Evolutionary conservation across 2,888 invertebrate genomes (phyloP).

Genomic region (Schizaphis graminum): DNA sequence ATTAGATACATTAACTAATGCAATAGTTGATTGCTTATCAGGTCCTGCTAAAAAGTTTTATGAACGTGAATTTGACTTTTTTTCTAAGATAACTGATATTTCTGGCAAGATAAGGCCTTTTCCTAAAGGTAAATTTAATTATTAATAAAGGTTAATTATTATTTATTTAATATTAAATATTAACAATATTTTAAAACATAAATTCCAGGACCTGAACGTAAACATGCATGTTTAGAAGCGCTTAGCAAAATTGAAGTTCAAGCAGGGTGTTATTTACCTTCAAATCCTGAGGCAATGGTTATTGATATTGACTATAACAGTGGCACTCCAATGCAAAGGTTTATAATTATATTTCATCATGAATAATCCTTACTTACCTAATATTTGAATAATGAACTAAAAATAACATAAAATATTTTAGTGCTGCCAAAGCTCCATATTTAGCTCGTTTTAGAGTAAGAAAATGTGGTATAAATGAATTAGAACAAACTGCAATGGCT

Average conservation of each 20-base stretch:
- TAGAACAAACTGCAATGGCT: constrained; percentile 87
- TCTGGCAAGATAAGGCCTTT: constrained; percentile 94
- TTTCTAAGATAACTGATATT: constrained; percentile 95
- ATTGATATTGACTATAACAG: constrained; percentile 97
- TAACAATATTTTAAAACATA: not conserved
- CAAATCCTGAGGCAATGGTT: constrained; percentile 99
- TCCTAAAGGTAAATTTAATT: constrained; percentile 77
- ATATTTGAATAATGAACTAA: not conserved
- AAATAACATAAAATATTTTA: constrained; percentile 69
- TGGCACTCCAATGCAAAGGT: constrained; percentile 97
- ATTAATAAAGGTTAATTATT: not conserved
- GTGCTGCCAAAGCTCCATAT: constrained; percentile 99
- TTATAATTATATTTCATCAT: not conserved
- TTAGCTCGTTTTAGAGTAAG: constrained; percentile 93
- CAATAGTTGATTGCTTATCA: constrained; percentile 86
- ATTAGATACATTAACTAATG: constrained; percentile 81
- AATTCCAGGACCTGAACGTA: constrained; percentile 82
- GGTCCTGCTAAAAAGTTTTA: constrained; percentile 97
- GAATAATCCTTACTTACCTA: not conserved
- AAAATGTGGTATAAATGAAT: constrained; percentile 90
- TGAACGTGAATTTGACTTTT: constrained; percentile 97
- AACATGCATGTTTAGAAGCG: constrained; percentile 93
- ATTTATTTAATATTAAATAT: constrained; percentile 11
- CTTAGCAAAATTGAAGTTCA: constrained; percentile 90
- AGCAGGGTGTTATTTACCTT: constrained; percentile 96